Evolutionary conservation across 2,113 vertebrate species (phyloP).

Genomic region (Abramis brama): DNA sequence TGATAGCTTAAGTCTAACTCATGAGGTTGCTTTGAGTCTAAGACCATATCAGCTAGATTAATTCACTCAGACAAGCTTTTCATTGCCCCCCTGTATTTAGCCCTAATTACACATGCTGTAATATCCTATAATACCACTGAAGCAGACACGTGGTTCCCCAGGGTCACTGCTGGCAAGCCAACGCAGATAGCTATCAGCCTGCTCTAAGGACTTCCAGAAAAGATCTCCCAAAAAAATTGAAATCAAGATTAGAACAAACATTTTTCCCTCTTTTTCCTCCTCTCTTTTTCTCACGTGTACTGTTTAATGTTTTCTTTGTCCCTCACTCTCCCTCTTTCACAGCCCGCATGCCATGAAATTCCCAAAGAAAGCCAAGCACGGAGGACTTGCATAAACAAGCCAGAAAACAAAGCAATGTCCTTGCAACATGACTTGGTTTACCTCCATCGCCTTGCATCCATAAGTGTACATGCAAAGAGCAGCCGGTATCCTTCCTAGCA

Average conservation of each 20-base stretch:
- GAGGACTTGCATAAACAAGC: slow-evolving; percentile 50
- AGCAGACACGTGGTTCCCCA: slow-evolving; percentile 55
- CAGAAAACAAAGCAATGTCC: slow-evolving; percentile 41
- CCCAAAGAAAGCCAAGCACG: slow-evolving; percentile 45
- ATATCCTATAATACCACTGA: slow-evolving; percentile 54
- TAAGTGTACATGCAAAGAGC: neutral
- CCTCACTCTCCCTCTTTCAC: slow-evolving; percentile 46
- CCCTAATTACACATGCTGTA: slow-evolving; percentile 56
- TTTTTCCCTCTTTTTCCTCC: slow-evolving; percentile 38
- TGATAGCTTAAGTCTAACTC: slow-evolving; percentile 1
- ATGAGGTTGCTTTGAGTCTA: slow-evolving; percentile 26
- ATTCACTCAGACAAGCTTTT: slow-evolving; percentile 39
- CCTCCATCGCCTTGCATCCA: slow-evolving; percentile 32
- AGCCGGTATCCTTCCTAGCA: neutral
- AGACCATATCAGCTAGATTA: slow-evolving; percentile 39
- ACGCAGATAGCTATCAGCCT: slow-evolving; percentile 64
- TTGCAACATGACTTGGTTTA: slow-evolving; percentile 25
- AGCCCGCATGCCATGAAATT: slow-evolving; percentile 39
- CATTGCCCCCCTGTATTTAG: slow-evolving; percentile 54
- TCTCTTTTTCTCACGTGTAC: slow-evolving; percentile 61
- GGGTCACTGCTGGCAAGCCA: slow-evolving; percentile 55
- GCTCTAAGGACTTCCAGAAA: slow-evolving; percentile 54
- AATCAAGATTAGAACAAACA: slow-evolving; percentile 62
- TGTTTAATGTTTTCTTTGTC: slow-evolving; percentile 47
- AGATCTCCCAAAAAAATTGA: slow-evolving; percentile 66